Evolutionary conservation across 2,888 invertebrate species (phyloP).

Genomic region (Dermolepida albohirtum): DNA sequence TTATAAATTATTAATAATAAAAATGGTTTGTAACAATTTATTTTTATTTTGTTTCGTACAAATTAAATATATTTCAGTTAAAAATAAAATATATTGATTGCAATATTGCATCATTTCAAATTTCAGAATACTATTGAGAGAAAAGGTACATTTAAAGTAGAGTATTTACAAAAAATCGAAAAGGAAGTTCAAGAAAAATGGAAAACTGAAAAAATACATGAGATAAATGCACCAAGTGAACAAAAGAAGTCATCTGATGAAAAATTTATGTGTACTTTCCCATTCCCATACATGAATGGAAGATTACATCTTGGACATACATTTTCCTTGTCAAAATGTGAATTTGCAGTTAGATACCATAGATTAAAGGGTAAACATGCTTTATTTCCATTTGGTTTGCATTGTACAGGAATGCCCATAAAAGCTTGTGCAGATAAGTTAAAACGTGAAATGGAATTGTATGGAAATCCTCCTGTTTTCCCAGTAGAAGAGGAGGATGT

Average conservation of each 20-base stretch:
- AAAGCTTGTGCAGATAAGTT: constrained; percentile 99
- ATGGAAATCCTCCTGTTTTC: constrained; percentile 93
- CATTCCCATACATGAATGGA: constrained; percentile 99
- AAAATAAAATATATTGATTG: neutral
- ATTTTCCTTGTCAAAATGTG: constrained; percentile 96
- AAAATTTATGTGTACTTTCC: constrained; percentile 95
- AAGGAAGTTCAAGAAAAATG: constrained; percentile 86
- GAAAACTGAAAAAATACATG: constrained; percentile 83
- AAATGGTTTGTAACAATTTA: no score
- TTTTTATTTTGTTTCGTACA: neutral
- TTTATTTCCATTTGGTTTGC: constrained; percentile 97
- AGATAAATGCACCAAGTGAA: constrained; percentile 81
- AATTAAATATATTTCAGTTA: neutral
- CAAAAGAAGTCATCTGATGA: constrained; percentile 72
- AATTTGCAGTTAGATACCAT: constrained; percentile 94
- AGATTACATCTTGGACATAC: constrained; percentile 97
- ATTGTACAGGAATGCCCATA: constrained; percentile 99
- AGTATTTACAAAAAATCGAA: constrained; percentile 92
- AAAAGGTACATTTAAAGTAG: constrained; percentile 97
- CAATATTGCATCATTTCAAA: constrained; percentile 15
- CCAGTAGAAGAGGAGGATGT: constrained; percentile 71
- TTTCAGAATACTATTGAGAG: constrained; percentile 66
- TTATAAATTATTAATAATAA: no score
- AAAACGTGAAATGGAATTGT: constrained; percentile 90
- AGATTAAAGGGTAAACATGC: constrained; percentile 91